Base-by-base conservation (phyloP, 2,888 invertebrate species). In the Chloroclysta siterata region DNA sequence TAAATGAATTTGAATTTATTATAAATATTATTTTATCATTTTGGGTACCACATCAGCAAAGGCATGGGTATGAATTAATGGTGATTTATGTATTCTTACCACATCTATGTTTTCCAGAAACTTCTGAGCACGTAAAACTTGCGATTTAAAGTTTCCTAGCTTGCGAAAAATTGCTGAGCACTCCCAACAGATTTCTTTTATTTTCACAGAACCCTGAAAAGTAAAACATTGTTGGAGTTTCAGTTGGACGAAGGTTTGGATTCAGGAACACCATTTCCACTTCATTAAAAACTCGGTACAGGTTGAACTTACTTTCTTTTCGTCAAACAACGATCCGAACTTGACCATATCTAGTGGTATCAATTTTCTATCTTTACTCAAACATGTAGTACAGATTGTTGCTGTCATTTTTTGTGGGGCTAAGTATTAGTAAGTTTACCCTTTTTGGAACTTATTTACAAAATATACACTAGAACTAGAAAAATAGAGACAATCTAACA, bases 111-210 rank as follows among this genome's bases (percentile, higher is more conserved):
- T 44, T 11, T 36, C 41, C n/a, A 65, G 47, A 22, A 44, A 58
- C 10, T 54, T 33, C 36, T 65, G 65, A 10, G 65, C 65, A 11
- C 52, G 58, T 29, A 61, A 33, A 22, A 65, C 61, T 54, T 65
- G 65, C 33, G 15, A 29, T 52, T 58, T 61, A 41, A 65, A 65
- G 7, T 51, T 57, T 4, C 41, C 41, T 6, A 65, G 42, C 54
- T 65, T 65, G 4, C 54, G 60, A 14, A 65, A 54, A 5, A 61
- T 5, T 1, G 61, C 57, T 0, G 51, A 14, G 11, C 65, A 65
- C 13, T 65, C 65, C 58, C 57, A 65, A 47, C 65, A 65, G 0
- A 65, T 52, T 0, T 29, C 11, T 0, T 48, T 56, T 5, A 47
- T 28, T 0, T 15, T 53, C 11, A n/a, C 6, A 3, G 6, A 13